Evolutionary conservation across 2,797 vertebrate genomes (phyloP).

Genomic region (Urosaurus nigricauda): DNA sequence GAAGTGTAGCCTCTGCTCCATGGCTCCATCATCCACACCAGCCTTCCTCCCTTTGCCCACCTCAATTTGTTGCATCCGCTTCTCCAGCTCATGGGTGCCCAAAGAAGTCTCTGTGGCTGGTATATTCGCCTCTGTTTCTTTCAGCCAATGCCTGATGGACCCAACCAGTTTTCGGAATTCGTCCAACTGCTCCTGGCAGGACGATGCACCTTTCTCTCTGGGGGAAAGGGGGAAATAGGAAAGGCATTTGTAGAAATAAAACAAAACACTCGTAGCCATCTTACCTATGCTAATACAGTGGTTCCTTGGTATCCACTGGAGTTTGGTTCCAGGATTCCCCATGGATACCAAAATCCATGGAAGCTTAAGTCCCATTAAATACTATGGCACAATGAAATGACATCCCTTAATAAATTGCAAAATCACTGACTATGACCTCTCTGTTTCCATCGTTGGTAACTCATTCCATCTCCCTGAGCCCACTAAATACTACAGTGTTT

Average conservation of each 20-base stretch:
- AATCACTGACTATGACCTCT: not conserved
- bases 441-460: not conserved
- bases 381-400: too few species aligned
- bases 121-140: constrained; percentile 87
- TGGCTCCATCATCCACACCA: not conserved
- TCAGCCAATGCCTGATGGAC: constrained; percentile 91
- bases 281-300: too few species aligned
- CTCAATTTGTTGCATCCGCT: constrained; percentile 88
- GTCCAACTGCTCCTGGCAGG: constrained; percentile 89
- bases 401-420: too few species aligned
- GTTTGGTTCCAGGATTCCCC: too few species aligned
- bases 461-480: not conserved
- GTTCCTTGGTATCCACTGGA: too few species aligned
- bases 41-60: constrained; percentile 74
- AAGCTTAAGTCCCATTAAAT: too few species aligned
- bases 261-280: too few species aligned
- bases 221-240: not conserved
- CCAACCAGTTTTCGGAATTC: constrained; percentile 89
- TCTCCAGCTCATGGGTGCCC: constrained; percentile 88
- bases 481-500: not conserved
- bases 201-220: constrained; percentile 89
- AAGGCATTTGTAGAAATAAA: too few species aligned
- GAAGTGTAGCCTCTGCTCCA: too few species aligned
- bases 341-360: too few species aligned
- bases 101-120: constrained; percentile 84